Evolutionary conservation across 2,113 vertebrate species (phyloP).

Genomic region (Narcine bancroftii): DNA sequence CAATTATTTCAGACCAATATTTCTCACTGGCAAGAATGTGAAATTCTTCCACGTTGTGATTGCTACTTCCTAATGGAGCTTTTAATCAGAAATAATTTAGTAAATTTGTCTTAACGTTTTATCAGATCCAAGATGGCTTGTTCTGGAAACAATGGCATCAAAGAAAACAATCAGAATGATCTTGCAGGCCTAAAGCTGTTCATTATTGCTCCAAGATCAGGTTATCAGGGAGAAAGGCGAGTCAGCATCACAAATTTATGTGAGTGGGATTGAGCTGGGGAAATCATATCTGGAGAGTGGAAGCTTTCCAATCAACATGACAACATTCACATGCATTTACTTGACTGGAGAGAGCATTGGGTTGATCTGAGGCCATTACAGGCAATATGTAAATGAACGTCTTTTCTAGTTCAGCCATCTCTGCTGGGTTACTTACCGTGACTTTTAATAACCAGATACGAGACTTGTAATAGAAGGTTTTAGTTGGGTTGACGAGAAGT

Average conservation of each 20-base stretch:
- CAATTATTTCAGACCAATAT: too few species aligned
- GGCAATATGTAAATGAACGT: not conserved
- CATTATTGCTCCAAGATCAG: not conserved
- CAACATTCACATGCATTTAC: not conserved
- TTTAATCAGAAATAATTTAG: too few species aligned
- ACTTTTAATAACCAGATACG: constrained; percentile 44
- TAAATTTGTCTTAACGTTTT: too few species aligned
- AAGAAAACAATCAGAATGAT: not conserved
- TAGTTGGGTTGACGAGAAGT: constrained; percentile 45
- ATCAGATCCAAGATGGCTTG: too few species aligned
- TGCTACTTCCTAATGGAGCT: too few species aligned
- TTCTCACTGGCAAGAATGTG: too few species aligned
- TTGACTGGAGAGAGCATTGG: not conserved
- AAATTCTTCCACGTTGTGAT: too few species aligned
- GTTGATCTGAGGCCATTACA: not conserved
- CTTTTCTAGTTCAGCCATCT: too few species aligned
- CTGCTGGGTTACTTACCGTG: constrained; percentile 41
- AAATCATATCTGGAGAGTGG: not conserved
- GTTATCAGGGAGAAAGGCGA: not conserved
- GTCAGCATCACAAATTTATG: not conserved
- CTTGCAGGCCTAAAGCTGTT: not conserved
- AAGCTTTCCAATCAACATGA: not conserved
- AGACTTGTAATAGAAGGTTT: constrained; percentile 41
- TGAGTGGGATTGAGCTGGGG: not conserved
- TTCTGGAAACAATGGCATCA: too few species aligned